Evolutionary conservation across 2,797 vertebrate species (phyloP).

Genomic region (Crenichthys baileyi): DNA sequence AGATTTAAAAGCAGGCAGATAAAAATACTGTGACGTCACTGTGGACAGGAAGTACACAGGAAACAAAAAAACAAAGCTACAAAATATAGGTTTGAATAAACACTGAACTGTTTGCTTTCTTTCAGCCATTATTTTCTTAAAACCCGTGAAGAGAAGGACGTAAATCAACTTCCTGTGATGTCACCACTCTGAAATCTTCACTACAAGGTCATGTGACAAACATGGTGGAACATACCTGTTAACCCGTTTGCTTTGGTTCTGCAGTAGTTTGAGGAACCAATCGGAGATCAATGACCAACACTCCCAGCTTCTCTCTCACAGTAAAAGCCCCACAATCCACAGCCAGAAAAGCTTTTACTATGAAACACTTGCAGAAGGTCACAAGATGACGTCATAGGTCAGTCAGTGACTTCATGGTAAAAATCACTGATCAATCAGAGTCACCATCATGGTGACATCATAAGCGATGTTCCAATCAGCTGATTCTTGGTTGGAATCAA

Average conservation of each 20-base stretch:
- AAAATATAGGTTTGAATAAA: conserved; percentile 17
- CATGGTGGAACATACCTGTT: neutral
- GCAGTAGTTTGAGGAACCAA: neutral
- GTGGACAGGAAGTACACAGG: conserved; percentile 22
- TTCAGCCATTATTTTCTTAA: neutral
- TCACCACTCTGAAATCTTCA: neutral
- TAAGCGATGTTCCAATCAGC: neutral
- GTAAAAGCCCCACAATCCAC: conserved; percentile 7
- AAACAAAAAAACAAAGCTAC: conserved; percentile 39
- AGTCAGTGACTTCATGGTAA: neutral
- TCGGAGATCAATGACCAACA: neutral
- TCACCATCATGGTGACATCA: neutral
- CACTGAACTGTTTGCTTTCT: neutral
- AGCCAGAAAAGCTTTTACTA: neutral
- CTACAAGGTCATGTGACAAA: neutral
- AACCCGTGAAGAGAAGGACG: neutral
- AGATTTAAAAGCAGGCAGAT: conserved; percentile 50
- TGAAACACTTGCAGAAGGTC: conserved; percentile 13
- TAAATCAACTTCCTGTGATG: neutral
- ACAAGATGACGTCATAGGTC: neutral
- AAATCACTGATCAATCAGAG: conserved; percentile 1
- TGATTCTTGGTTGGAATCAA: neutral
- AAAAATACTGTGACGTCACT: conserved; percentile 33
- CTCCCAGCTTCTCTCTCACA: conserved; percentile 13
- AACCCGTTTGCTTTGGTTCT: conserved; percentile 3